Conservation (phyloP, 1,140 invertebrate species). For the Neuroterus valhalla region DNA sequence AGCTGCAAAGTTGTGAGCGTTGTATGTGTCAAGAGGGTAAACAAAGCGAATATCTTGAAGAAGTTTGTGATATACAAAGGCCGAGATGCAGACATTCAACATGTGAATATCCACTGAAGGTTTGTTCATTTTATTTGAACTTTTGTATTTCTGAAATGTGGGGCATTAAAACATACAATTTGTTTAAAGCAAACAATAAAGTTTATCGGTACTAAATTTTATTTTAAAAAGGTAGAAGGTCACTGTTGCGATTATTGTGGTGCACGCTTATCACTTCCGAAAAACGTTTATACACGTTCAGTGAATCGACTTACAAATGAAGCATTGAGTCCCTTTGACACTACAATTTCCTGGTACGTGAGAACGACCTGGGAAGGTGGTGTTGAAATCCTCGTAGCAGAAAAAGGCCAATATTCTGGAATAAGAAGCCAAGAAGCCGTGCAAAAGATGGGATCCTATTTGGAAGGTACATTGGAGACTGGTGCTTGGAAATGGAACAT, state of each 20-base stretch:
- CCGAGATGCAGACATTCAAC: conserved; percentile 56
- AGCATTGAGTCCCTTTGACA: conserved; percentile 48
- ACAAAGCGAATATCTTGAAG: conserved; percentile 56
- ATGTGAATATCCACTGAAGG: conserved; percentile 66
- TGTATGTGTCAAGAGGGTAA: conserved; percentile 64
- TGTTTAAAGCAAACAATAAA: too few species aligned
- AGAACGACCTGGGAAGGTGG: conserved; percentile 55
- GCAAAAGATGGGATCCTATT: conserved; percentile 42
- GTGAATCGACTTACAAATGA: conserved; percentile 47
- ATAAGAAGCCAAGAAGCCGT: conserved; percentile 52
- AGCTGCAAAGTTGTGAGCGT: conserved; percentile 50
- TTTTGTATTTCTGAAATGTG: neutral
- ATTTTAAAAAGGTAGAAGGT: conserved; percentile 70
- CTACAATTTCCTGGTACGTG: conserved; percentile 60
- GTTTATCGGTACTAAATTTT: too few species aligned
- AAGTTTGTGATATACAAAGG: conserved; percentile 66
- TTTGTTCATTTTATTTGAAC: conserved; percentile 32
- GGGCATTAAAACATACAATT: neutral
- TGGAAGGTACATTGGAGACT: conserved; percentile 40
- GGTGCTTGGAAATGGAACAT: too few species aligned
- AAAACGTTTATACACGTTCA: conserved; percentile 46
- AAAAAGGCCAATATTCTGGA: conserved; percentile 59
- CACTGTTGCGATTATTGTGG: conserved; percentile 71
- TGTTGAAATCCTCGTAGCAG: conserved; percentile 64
- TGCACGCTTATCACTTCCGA: conserved; percentile 53